Conservation (phyloP, 2,797 vertebrate species). For the Lepilemur septentrionalis region DNA sequence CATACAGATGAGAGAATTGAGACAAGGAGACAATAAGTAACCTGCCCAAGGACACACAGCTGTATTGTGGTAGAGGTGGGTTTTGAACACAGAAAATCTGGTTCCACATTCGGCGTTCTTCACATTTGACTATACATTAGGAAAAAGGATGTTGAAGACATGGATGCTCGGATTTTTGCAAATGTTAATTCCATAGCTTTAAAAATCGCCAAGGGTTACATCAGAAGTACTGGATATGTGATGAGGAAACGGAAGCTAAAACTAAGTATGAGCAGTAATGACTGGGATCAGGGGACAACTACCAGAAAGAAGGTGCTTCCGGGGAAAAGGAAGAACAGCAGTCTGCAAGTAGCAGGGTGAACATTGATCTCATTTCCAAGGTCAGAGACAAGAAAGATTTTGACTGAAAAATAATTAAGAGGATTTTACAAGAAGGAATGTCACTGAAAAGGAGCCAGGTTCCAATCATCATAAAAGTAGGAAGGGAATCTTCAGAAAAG, state of each 20-base stretch:
- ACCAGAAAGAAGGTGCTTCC: neutral
- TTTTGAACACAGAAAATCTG: neutral
- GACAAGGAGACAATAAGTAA: neutral
- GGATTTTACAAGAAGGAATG: neutral
- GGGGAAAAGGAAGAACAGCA: neutral
- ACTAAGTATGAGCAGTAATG: neutral
- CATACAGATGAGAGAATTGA: neutral
- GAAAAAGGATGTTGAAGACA: neutral
- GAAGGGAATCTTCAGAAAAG: neutral
- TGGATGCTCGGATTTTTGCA: neutral
- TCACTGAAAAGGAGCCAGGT: neutral
- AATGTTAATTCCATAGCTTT: neutral
- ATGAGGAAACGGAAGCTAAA: neutral
- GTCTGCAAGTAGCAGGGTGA: neutral
- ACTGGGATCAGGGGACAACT: neutral
- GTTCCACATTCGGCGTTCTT: neutral
- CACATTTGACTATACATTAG: neutral
- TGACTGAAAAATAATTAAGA: neutral
- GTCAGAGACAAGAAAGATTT: neutral
- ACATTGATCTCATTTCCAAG: neutral
- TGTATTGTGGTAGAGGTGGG: no score
- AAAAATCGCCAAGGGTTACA: neutral
- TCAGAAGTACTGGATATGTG: neutral
- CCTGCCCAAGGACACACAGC: neutral
- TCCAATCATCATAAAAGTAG: neutral